Conservation (phyloP, 1,140 invertebrate genomes). For the Alviniconcha marisindica region DNA sequence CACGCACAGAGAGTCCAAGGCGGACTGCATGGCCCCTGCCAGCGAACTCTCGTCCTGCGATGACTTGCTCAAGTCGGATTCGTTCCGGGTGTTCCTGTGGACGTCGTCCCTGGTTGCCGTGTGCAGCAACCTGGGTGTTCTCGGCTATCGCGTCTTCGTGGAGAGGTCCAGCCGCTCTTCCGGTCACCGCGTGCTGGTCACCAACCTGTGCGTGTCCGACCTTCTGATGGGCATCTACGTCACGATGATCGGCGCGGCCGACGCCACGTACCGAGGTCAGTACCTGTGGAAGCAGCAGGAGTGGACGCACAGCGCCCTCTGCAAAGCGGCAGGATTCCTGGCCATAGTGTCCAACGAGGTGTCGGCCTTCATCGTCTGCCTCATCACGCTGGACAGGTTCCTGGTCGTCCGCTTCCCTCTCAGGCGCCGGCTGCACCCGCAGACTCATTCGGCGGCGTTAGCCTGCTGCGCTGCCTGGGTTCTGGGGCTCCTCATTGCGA, state of each 20-base stretch:
- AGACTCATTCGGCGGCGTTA: neutral
- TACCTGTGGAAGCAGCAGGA: neutral
- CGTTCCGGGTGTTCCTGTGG: neutral
- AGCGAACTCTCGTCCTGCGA: neutral
- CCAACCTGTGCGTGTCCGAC: neutral
- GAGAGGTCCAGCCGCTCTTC: neutral
- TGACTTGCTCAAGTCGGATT: neutral
- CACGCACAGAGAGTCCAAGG: neutral
- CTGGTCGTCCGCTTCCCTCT: neutral
- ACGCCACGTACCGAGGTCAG: neutral
- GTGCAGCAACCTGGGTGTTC: neutral
- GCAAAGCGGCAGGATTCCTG: neutral
- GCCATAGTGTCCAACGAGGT: no score
- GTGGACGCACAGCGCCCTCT: neutral
- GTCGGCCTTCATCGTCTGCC: neutral
- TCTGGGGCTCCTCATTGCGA: neutral
- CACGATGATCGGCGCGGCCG: neutral
- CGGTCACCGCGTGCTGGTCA: neutral
- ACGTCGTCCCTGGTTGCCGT: no score
- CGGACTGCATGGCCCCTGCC: neutral
- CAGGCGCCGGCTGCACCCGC: neutral
- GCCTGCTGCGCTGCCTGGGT: neutral
- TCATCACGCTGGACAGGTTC: slow-evolving; percentile 8
- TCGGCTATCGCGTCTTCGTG: neutral
- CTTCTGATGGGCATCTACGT: slow-evolving; percentile 9